A percentile compares a stretch with the other conserved stretches of the same genome.
These are phyloP conservation scores for Drosophila kokeensis DNA, from an alignment of 2,888 invertebrate genomes.

Conservation along the genomic window DNA sequence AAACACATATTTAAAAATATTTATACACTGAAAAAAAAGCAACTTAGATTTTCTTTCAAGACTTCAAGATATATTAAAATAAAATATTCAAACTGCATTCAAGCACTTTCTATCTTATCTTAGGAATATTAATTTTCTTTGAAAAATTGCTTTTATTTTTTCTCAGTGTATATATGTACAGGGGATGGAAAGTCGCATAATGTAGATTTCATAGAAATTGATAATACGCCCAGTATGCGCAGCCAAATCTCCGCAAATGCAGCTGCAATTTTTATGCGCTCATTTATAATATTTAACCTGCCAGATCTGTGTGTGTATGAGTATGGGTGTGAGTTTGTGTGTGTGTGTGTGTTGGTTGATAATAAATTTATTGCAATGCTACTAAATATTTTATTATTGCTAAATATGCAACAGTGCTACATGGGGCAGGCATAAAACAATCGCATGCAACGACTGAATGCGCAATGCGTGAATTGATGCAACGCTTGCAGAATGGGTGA, in stretches of 20 bases:
- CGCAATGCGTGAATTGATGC: constrained; percentile 54
- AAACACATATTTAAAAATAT: background rate
- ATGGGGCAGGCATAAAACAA: constrained; percentile 67
- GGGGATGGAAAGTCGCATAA: constrained; percentile 36
- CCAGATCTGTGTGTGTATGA: constrained; percentile 20
- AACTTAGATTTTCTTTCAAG: background rate
- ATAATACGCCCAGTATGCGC: constrained; percentile 60
- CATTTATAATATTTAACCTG: constrained; percentile 69
- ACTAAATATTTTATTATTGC: constrained; percentile 80
- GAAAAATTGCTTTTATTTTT: background rate
- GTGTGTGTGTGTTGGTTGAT: constrained; percentile 36
- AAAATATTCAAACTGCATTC: no score
- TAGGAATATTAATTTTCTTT: background rate
- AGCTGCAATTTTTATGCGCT: constrained; percentile 61
- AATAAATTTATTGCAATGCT: constrained; percentile 76
- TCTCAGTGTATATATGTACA: background rate
- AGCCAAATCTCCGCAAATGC: constrained; percentile 44
- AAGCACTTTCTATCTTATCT: background rate
- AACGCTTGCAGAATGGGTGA: constrained; percentile 8
- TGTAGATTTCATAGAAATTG: constrained; percentile 52
- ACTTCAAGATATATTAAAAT: background rate
- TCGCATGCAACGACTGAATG: constrained; percentile 72
- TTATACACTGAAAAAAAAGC: background rate
- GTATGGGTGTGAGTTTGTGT: background rate
- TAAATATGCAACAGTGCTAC: constrained; percentile 78